Evolutionary conservation across 2,888 invertebrate genomes (phyloP).

Genomic region (Leuctra nigra): DNA sequence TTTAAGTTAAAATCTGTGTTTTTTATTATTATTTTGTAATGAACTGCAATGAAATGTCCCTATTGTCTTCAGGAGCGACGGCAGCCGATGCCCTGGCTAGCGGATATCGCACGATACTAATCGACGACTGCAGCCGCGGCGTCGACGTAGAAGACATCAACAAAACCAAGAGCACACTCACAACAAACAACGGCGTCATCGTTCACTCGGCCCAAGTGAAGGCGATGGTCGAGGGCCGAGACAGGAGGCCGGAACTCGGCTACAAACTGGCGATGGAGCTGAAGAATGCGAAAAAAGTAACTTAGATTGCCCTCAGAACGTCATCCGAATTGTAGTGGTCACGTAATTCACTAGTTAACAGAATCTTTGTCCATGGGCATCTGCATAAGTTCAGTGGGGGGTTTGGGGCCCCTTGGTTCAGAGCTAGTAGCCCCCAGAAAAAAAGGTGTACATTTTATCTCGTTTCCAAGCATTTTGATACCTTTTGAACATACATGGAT

Average conservation of each 20-base stretch:
- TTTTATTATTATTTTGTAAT: background rate
- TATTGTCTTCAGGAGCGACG: conserved; percentile 60
- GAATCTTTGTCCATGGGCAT: too few species aligned
- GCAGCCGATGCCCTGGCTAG: conserved; percentile 83
- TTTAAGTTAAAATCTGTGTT: background rate
- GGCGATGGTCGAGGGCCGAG: conserved; percentile 81
- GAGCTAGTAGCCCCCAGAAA: too few species aligned
- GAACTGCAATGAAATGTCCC: background rate
- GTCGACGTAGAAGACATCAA: conserved; percentile 81
- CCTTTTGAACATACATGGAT: too few species aligned
- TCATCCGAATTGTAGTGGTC: too few species aligned
- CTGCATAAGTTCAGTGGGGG: too few species aligned
- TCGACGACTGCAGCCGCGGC: conserved; percentile 88
- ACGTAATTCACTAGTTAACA: too few species aligned
- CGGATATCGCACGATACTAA: conserved; percentile 80
- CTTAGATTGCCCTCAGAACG: too few species aligned
- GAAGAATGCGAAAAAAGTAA: too few species aligned
- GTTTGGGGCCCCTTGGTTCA: too few species aligned
- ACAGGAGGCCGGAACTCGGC: conserved; percentile 80
- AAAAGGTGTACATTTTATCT: too few species aligned
- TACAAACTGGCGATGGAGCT: conserved; percentile 83
- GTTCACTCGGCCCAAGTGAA: conserved; percentile 71
- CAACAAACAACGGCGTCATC: conserved; percentile 71
- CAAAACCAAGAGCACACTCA: conserved; percentile 67
- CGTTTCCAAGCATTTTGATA: too few species aligned